A percentile compares a stretch with the other conserved stretches of the same genome.
phyloP scores from a whole-genome alignment of 2,797 vertebrate species.

The Cryptoprocta ferox region DNA sequence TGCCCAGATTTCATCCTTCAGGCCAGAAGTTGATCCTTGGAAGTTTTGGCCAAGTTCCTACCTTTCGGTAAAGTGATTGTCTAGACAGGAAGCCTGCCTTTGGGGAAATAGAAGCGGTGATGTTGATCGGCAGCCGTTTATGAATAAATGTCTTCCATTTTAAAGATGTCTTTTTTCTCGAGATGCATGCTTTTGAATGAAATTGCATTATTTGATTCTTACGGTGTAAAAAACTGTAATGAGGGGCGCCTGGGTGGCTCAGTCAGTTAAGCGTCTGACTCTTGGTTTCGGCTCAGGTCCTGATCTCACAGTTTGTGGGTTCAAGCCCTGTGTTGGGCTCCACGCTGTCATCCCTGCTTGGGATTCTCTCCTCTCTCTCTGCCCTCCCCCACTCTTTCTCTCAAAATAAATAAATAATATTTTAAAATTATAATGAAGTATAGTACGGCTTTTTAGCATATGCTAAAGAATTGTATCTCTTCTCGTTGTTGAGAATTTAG shows the following conservation, averaged over 20 bases:
- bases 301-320: too few species aligned
- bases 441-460: neutral
- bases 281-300: too few species aligned
- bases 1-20: neutral
- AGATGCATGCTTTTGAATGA: neutral
- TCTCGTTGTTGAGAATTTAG: neutral
- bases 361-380: too few species aligned
- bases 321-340: too few species aligned
- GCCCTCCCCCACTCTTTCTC: too few species aligned
- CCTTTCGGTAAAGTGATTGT: neutral
- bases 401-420: too few species aligned
- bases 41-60: neutral
- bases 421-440: neutral
- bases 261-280: too few species aligned
- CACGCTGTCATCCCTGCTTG: too few species aligned
- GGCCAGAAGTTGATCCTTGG: neutral
- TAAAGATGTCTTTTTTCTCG: conserved; percentile 16
- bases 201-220: neutral
- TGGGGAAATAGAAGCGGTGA: neutral
- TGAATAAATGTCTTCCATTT: conserved; percentile 16
- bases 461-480: neutral
- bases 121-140: neutral
- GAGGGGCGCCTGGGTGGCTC: neutral
- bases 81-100: neutral
- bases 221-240: neutral